Conservation (phyloP, 2,797 vertebrate genomes). For the Megaceryle alcyon region DNA sequence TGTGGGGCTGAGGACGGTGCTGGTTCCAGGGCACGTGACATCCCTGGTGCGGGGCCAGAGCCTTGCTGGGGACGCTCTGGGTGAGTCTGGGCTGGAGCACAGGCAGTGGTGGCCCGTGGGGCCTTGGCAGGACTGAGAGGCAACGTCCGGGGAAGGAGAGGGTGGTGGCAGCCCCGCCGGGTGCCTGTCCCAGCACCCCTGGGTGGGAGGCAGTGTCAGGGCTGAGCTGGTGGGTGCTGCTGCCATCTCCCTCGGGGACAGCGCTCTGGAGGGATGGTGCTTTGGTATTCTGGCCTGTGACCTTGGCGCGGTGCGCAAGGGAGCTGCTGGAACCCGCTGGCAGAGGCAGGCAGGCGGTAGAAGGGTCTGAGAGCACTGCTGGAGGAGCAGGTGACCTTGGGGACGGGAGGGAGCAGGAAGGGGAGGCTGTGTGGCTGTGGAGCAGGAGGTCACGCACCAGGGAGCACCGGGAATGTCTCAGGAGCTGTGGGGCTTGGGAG, state of each 20-base stretch:
- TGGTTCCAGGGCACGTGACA: accelerated
- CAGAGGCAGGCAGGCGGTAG: not conserved
- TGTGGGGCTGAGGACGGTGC: accelerated
- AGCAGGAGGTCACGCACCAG: accelerated
- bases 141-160: not conserved
- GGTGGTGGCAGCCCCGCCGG: not conserved
- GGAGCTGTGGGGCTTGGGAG: not conserved
- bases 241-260: not conserved
- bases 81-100: not conserved
- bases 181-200: accelerated
- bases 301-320: not conserved
- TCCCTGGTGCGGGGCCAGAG: not conserved
- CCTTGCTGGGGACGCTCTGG: accelerated
- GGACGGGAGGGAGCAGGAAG: not conserved
- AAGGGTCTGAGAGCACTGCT: not conserved
- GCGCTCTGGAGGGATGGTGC: accelerated
- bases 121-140: accelerated
- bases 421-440: not conserved
- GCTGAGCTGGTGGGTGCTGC: not conserved
- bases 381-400: not conserved
- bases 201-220: accelerated
- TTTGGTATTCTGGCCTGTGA: accelerated
- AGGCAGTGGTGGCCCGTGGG: accelerated
- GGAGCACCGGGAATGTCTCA: not conserved
- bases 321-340: not conserved